Base-by-base conservation (phyloP, 2,888 invertebrate genomes). In the Leucozona laternaria region DNA sequence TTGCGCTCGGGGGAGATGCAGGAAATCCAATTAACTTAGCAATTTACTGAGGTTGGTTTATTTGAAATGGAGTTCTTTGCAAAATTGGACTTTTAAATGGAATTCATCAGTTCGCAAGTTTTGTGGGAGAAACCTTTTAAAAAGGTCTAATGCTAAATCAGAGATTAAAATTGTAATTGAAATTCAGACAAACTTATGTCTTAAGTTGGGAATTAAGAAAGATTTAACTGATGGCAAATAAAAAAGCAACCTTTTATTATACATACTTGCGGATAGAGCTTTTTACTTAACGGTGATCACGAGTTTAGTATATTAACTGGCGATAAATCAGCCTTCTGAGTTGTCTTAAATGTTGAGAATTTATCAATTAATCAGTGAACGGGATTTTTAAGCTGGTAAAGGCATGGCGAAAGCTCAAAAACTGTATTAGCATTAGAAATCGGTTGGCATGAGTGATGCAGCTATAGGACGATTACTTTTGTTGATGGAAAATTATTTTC, bases 21-120 rank as follows among this genome's bases (percentile, higher is more conserved):
- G 34, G 66, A 85, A 85, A 85, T 80, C 71, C 80, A 85, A 85
- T 85, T 85, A 85, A 81, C 81, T 81, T 77, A 34, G 68, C 72
- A 85, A 85, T 81, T 81, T 85, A 73, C 60, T 53, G 40, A 2
- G 34, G 13, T 60, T 58, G 77, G 76, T 72, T 68, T 80, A 68
- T 80, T 72, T 68, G 53, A 8, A 66, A 22, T 72, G 58, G 43
- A 28, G 43, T 58, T 34, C 20, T 58, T 58, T 58, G 31, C 58
- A 58, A 48, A 10, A 45, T 62, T 4, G 15, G 17, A 50, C 11
- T 50, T 45, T 28, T 11, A 55, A 64, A 71, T 79, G 48, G 50
- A 43, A 43, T 71, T 53, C 40, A 37, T 17, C 34, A 15, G 50
- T n/a, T 43, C 22, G n/a, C n/a, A 7, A 25, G 34, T 62, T 62